Evolutionary conservation across 2,797 vertebrate species (phyloP).

Genomic region (Chelmon rostratus): DNA sequence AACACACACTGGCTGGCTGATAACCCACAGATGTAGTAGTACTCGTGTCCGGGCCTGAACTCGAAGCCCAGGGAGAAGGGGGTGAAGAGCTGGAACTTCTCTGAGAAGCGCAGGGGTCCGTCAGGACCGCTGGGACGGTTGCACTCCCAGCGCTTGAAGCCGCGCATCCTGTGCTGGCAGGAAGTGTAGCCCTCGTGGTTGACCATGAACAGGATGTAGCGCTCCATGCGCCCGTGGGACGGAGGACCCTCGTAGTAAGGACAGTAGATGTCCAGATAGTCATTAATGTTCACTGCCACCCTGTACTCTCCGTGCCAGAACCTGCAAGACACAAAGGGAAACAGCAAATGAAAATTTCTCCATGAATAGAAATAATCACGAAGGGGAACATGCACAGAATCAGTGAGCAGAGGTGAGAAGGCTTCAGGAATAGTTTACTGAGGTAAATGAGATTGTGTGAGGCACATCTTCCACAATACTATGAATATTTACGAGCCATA

Average conservation of each 20-base stretch:
- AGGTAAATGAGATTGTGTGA: conserved; percentile 23
- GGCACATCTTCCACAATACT: conserved; percentile 23
- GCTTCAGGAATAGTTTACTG: conserved; percentile 14
- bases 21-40: conserved; percentile 98
- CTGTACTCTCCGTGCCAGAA: conserved; percentile 94
- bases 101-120: conserved; percentile 96
- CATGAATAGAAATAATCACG: conserved; percentile 34
- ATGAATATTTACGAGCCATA: conserved; percentile 61
- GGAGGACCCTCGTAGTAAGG: conserved; percentile 93
- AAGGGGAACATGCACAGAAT: conserved; percentile 13
- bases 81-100: conserved; percentile 99
- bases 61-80: conserved; percentile 98
- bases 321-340: conserved; percentile 74
- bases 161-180: conserved; percentile 95
- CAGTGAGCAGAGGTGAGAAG: conserved; percentile 3
- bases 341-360: background rate
- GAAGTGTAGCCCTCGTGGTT: conserved; percentile 93
- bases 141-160: conserved; percentile 98
- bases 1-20: conserved; percentile 22
- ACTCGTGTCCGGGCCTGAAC: conserved; percentile 96
- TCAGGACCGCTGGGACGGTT: conserved; percentile 93
- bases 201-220: conserved; percentile 97
- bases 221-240: conserved; percentile 93
- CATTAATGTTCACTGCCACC: conserved; percentile 96
- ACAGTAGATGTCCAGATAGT: conserved; percentile 99